These are phyloP conservation scores for Drosophila ochracea DNA, from an alignment of 2,888 invertebrate species.

Conservation along the genomic window DNA sequence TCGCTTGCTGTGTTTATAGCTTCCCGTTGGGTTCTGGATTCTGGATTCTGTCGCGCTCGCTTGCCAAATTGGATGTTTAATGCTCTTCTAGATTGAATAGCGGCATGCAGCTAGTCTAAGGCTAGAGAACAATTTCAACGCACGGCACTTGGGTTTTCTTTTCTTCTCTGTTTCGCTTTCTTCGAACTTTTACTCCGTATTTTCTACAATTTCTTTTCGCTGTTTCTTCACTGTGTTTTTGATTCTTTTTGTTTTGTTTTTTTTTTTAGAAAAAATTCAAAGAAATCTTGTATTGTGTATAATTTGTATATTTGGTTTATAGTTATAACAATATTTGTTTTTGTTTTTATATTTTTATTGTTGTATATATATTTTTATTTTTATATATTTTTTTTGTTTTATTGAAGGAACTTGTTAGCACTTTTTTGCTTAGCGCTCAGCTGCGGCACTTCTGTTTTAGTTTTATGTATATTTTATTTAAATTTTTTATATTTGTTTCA, in stretches of 20 bases:
- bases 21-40: conserved; percentile 44
- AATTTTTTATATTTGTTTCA: conserved; percentile 25
- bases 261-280: conserved; percentile 60
- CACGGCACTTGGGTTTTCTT: conserved; percentile 47
- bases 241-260: background rate
- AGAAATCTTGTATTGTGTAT: conserved; percentile 57
- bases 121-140: conserved; percentile 13
- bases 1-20: conserved; percentile 60
- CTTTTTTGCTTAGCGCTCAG: conserved; percentile 65
- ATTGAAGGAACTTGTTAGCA: conserved; percentile 76
- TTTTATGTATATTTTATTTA: conserved; percentile 37
- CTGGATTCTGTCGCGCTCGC: conserved; percentile 5
- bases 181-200: conserved; percentile 25
- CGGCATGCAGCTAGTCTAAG: background rate
- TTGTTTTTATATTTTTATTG: conserved; percentile 2
- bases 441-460: conserved; percentile 71
- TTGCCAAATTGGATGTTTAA: conserved; percentile 34
- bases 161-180: conserved; percentile 1
- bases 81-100: conserved; percentile 11
- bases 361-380: conserved; percentile 45
- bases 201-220: conserved; percentile 10
- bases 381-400: conserved; percentile 35
- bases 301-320: conserved; percentile 65
- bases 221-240: conserved; percentile 19
- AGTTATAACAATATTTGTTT: conserved; percentile 65